Conservation (phyloP, 2,888 invertebrate species). For the Uloborus plumipes region DNA sequence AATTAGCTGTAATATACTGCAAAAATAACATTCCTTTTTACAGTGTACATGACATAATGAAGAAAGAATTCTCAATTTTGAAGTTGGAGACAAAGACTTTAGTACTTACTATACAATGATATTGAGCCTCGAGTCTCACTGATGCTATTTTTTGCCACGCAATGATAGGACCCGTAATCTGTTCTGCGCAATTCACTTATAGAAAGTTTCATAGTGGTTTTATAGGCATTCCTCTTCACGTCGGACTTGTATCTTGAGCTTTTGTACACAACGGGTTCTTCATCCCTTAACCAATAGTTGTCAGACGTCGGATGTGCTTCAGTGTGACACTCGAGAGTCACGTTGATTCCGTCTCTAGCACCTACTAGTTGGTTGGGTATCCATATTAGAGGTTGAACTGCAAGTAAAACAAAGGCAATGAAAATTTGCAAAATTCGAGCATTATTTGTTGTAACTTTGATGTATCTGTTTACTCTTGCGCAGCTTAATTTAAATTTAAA, state of each 20-base stretch:
- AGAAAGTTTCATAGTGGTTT: conserved; percentile 87
- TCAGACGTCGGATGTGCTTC: conserved; percentile 91
- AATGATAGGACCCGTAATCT: conserved; percentile 78
- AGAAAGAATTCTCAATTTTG: too few species aligned
- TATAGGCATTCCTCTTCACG: conserved; percentile 75
- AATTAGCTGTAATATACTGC: too few species aligned
- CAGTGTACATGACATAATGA: too few species aligned
- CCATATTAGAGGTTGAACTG: conserved; percentile 88
- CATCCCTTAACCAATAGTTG: conserved; percentile 81
- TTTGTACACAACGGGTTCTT: conserved; percentile 60
- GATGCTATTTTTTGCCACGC: conserved; percentile 68
- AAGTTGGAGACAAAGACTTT: not conserved
- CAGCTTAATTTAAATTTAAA: too few species aligned
- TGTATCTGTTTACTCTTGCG: too few species aligned
- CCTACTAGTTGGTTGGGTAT: conserved; percentile 88
- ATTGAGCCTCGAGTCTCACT: conserved; percentile 69
- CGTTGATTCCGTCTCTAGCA: conserved; percentile 80
- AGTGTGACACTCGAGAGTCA: conserved; percentile 84
- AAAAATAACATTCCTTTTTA: too few species aligned
- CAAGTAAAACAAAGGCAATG: not conserved
- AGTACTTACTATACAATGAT: conserved; percentile 67
- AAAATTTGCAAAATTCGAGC: too few species aligned
- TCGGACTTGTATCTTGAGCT: conserved; percentile 77
- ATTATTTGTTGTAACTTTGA: too few species aligned
- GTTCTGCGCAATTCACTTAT: conserved; percentile 82